Conservation (phyloP, 2,888 invertebrate genomes). For the Alcis repandata region DNA sequence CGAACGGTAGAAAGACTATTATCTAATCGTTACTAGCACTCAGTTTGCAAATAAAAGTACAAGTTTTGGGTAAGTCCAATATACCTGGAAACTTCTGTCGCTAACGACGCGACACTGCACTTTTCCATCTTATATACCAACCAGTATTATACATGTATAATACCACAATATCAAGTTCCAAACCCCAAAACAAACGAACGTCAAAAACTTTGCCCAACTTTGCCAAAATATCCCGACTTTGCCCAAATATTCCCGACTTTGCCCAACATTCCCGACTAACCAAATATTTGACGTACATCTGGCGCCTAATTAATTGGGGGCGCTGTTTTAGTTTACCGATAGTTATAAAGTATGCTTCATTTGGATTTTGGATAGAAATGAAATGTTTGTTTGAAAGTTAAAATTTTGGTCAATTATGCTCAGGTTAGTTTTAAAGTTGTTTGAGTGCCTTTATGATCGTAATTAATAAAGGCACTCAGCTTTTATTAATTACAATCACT, state of each 20-base stretch:
- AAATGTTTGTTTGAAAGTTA: background rate
- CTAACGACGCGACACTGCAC: no score
- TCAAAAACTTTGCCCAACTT: slow-evolving; percentile 25
- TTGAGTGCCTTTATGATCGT: background rate
- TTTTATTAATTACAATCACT: no score
- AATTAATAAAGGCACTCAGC: no score
- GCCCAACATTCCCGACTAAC: slow-evolving; percentile 2
- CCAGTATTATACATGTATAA: background rate
- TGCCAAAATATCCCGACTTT: slow-evolving; percentile 15
- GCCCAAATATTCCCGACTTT: slow-evolving; percentile 12
- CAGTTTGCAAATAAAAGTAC: no score
- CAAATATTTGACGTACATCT: slow-evolving; percentile 34
- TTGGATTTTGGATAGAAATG: background rate
- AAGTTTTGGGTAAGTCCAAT: no score
- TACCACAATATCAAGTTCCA: background rate
- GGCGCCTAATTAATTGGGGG: slow-evolving; percentile 30
- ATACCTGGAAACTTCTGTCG: no score
- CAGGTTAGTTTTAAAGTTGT: background rate
- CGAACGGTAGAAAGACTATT: no score
- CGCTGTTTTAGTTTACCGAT: slow-evolving; percentile 18
- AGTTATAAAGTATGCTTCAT: slow-evolving; percentile 12
- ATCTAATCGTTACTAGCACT: no score
- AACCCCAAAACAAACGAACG: slow-evolving; percentile 21
- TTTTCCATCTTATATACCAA: background rate
- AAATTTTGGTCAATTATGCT: background rate